Conservation (phyloP, 2,113 vertebrate species). For the Tachysurus fulvidraco region DNA sequence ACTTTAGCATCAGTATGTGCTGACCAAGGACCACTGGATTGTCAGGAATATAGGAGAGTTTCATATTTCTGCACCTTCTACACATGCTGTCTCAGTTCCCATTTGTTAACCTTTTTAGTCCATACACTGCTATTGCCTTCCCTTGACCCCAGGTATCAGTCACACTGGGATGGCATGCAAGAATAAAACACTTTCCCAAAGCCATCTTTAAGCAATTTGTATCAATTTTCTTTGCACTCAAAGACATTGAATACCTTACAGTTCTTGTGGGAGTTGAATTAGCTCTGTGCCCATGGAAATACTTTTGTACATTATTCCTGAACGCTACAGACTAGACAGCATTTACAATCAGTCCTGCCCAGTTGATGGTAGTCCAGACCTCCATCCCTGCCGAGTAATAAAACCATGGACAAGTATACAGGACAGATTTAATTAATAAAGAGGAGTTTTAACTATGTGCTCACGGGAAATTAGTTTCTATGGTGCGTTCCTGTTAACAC, state of each 20-base stretch:
- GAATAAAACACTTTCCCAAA: background rate
- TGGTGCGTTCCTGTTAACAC: background rate
- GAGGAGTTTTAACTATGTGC: background rate
- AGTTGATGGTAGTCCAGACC: background rate
- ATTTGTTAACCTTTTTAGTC: background rate
- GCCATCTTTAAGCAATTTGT: background rate
- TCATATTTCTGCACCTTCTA: background rate
- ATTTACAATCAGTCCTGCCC: background rate
- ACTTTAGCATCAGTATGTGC: background rate
- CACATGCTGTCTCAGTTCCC: background rate
- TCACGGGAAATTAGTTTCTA: background rate
- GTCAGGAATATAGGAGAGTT: background rate
- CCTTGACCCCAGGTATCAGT: background rate
- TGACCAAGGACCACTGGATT: background rate
- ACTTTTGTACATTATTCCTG: background rate
- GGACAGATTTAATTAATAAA: constrained; percentile 4
- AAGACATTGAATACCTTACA: background rate
- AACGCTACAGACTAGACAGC: background rate
- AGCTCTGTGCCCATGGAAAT: constrained; percentile 3
- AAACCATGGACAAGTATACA: constrained; percentile 25
- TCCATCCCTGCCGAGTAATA: constrained; percentile 20
- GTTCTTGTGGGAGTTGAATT: background rate
- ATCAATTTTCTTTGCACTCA: background rate
- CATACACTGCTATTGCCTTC: background rate
- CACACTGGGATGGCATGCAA: background rate